Base-by-base conservation (phyloP, 2,113 vertebrate species). In the Pan paniscus region DNA sequence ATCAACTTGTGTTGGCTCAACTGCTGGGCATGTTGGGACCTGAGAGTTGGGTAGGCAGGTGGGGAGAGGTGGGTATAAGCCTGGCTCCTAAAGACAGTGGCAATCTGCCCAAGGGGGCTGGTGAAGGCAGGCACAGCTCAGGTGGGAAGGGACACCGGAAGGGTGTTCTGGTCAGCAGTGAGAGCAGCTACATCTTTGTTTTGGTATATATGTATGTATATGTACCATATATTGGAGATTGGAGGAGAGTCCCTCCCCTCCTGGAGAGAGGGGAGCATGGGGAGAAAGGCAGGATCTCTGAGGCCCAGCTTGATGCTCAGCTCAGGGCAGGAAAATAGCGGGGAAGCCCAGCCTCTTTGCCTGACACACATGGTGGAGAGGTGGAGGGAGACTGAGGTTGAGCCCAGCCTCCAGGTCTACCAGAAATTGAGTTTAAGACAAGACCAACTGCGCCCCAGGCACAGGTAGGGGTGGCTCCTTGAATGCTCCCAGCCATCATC, bases 111-210 rank as follows among this genome's bases (percentile, higher is more conserved):
- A 10, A 18, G 27, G 35, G 75, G 17, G 8, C 57, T 23, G 67
- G 50, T n/a, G 22, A n/a, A 0, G 0, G 9, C 8, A 5, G 68
- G 61, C 70, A 20, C 18, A 3, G 12, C 20, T 8, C 1, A 2
- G 32, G 64, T 1, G 3, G 35, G 64, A 43, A 14, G n/a, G 27
- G 30, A 20, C 48, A 5, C 1, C 0, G 22, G 52, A 17, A 59
- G 48, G 55, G 10, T 4, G 67, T 17, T 18, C 70, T 6, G 22
- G 25, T 78, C 61, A 27, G 73, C 1, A 23, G 30, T 0, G 32
- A n/a, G 6, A 6, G 0, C 3, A 40, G 32, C 30, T 20, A 10
- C 40, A 1, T 40, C n/a, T 27, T 30, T 12, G 59, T 30, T 82
- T 61, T 40, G 59, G 17, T 8, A 5, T 35, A 8, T n/a, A 11